Evolutionary conservation across 2,113 vertebrate species (phyloP).

Genomic region (Struthidea cinerea): DNA sequence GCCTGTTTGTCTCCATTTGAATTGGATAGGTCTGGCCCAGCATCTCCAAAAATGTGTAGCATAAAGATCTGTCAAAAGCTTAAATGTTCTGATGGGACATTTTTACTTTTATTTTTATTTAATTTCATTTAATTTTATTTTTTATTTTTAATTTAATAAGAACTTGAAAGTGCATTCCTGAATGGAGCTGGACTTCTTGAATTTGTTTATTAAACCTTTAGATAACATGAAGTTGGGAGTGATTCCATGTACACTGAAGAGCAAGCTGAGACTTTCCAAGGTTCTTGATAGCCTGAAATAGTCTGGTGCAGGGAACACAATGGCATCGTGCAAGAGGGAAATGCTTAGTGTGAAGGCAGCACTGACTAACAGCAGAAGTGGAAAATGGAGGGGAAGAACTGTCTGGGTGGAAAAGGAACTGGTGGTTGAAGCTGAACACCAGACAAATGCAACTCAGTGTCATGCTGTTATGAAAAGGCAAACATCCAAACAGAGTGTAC

Average conservation of each 20-base stretch:
- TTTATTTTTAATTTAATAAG: background rate
- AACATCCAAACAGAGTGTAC: background rate
- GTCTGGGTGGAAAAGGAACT: background rate
- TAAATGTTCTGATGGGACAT: background rate
- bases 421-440: background rate
- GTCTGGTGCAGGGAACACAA: too few species aligned
- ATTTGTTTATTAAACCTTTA: background rate
- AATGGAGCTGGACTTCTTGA: background rate
- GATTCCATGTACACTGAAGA: background rate
- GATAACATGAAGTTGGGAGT: background rate
- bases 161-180: background rate
- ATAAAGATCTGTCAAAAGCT: background rate
- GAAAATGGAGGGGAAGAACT: background rate
- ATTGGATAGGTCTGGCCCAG: background rate
- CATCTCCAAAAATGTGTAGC: background rate
- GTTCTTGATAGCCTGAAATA: background rate
- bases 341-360: background rate
- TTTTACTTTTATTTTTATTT: background rate
- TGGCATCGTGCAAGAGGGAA: background rate
- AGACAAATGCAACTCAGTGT: background rate
- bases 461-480: background rate
- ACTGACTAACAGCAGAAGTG: background rate
- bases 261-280: background rate
- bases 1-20: background rate
- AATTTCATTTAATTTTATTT: background rate